Evolutionary conservation across 2,113 vertebrate genomes (phyloP).

Genomic region (Cisticola juncidis): DNA sequence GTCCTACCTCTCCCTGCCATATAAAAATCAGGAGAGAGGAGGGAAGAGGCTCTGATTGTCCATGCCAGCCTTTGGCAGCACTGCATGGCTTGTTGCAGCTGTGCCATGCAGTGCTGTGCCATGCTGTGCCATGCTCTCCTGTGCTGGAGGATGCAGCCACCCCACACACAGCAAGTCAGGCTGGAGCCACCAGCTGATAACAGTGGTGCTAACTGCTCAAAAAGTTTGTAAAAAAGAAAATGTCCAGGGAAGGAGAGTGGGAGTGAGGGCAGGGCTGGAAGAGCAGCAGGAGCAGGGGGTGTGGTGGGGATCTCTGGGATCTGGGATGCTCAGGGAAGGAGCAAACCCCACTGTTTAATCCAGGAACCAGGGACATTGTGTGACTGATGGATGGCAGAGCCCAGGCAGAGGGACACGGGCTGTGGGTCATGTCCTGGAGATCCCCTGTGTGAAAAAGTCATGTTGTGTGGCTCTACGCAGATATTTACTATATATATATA

Average conservation of each 20-base stretch:
- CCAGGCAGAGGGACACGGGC: fast-evolving
- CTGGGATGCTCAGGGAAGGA: not conserved
- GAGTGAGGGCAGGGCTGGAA: not conserved
- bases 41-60: not conserved
- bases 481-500: no score
- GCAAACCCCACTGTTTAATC: not conserved
- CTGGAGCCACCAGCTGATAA: not conserved
- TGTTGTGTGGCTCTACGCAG: no score
- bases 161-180: not conserved
- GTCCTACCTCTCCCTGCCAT: not conserved
- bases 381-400: not conserved
- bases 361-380: fast-evolving
- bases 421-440: fast-evolving
- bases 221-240: not conserved
- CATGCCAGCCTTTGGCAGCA: fast-evolving
- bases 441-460: no score
- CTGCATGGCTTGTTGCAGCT: not conserved
- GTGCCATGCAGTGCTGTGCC: not conserved
- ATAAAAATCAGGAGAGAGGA: not conserved
- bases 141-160: not conserved
- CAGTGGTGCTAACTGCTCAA: not conserved
- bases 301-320: not conserved
- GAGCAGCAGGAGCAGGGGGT: fast-evolving
- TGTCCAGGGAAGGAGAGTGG: not conserved
- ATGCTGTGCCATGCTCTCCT: no score